Conservation (phyloP, 2,113 vertebrate genomes). For the Quiscalus mexicanus region DNA sequence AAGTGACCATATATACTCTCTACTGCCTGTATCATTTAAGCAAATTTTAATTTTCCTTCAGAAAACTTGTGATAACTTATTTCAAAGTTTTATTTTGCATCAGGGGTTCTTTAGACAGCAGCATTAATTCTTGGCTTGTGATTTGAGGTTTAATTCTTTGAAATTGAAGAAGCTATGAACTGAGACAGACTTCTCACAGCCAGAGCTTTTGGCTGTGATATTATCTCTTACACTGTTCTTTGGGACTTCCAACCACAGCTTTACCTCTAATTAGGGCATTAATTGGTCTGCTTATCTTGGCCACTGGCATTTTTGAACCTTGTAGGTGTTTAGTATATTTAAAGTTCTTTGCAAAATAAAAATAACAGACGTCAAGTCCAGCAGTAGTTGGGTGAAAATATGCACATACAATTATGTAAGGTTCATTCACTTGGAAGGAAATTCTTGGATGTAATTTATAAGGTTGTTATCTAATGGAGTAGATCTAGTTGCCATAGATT, state of each 20-base stretch:
- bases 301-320: neutral
- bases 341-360: neutral
- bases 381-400: neutral
- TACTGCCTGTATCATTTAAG: neutral
- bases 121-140: neutral
- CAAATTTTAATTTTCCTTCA: neutral
- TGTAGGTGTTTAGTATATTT: neutral
- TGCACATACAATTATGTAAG: neutral
- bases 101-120: neutral
- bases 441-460: conserved; percentile 8
- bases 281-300: neutral
- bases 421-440: neutral
- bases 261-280: neutral
- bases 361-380: conserved; percentile 1
- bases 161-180: conserved; percentile 11
- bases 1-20: neutral
- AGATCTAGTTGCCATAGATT: neutral
- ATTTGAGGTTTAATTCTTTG: conserved; percentile 17
- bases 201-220: neutral
- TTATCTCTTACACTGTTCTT: neutral
- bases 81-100: neutral
- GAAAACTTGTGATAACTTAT: neutral
- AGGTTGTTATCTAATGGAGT: neutral
- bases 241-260: neutral
- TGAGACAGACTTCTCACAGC: neutral